Evolutionary conservation across 2,888 invertebrate genomes (phyloP), one percentile per base, ranked within the genome.

Genomic region (Malachius bipustulatus): DNA sequence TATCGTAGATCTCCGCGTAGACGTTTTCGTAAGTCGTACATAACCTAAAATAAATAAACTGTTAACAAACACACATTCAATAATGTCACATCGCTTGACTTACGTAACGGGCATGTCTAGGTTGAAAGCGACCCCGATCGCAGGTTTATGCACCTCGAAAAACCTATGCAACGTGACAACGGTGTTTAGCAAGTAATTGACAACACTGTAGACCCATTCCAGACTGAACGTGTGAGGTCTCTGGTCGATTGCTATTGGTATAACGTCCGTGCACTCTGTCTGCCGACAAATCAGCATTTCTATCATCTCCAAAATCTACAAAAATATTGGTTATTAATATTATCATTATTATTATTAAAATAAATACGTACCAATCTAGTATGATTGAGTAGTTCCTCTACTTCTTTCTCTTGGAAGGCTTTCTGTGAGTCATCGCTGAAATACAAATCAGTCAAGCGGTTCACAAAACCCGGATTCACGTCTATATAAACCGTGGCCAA

Each of bases 21-120:
- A 80, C 75, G 47, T 70, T 71, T 46, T 83, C 82, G 60, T 90
- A 90, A 43, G 84, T 71, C 42, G 71, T 71, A 42, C 82, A 73
- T 59, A 89, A 68, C 59, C 83, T 85, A 65, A 30, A 66, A 63
- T 35, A 43, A n/a, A 19, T 8, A 19, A 19, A 19, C 6, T 19
- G n/a, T 19, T n/a, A 28, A n/a, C 8, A 9, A 10, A 6, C 12
- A 28, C 11, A 10, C 4, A 11, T 6, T 9, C n/a, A 28, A 8
- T n/a, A 28, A 8, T 10, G 29, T 8, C 4, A 28, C 4, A 28
- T n/a, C 10, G 34, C n/a, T 11, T n/a, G 34, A 19, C 32, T 41
- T 46, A 53, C 54, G 50, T 54, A 48, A 56, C 56, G 56, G 69
- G 63, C 54, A 46, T 48, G 48, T 53, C 63, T 52, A 48, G 46